phyloP scores from a whole-genome alignment of 2,888 invertebrate species.

The Tridacna gigas region DNA sequence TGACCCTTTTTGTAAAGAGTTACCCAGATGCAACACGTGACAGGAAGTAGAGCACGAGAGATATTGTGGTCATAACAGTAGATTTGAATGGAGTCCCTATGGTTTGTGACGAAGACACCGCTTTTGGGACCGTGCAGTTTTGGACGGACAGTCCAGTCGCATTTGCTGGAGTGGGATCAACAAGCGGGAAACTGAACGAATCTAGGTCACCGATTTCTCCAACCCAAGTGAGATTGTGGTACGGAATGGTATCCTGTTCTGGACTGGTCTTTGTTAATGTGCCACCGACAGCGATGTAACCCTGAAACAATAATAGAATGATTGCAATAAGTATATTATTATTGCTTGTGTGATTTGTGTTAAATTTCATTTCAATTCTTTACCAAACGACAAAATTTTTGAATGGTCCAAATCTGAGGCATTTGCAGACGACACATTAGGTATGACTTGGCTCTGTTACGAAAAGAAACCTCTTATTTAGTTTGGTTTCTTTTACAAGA shows the following conservation, averaged over 20 bases:
- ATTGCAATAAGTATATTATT: no score
- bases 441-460: no score
- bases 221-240: constrained; percentile 6
- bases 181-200: background rate
- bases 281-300: constrained; percentile 4
- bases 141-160: background rate
- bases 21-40: background rate
- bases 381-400: no score
- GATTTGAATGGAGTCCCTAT: background rate
- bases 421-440: no score
- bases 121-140: background rate
- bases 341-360: no score
- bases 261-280: background rate
- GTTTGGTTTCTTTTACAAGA: no score
- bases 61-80: background rate
- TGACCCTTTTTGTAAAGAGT: no score
- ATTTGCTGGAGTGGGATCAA: constrained; percentile 1
- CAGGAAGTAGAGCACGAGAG: background rate
- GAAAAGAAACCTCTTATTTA: no score
- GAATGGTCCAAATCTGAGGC: no score
- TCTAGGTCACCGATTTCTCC: background rate
- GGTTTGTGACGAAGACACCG: background rate
- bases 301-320: background rate
- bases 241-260: background rate
- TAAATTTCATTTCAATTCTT: no score